Percentiles rank a stretch among this genome's conserved stretches.
phyloP scores from a whole-genome alignment of 2,113 vertebrate genomes.

The Vidua chalybeata region DNA sequence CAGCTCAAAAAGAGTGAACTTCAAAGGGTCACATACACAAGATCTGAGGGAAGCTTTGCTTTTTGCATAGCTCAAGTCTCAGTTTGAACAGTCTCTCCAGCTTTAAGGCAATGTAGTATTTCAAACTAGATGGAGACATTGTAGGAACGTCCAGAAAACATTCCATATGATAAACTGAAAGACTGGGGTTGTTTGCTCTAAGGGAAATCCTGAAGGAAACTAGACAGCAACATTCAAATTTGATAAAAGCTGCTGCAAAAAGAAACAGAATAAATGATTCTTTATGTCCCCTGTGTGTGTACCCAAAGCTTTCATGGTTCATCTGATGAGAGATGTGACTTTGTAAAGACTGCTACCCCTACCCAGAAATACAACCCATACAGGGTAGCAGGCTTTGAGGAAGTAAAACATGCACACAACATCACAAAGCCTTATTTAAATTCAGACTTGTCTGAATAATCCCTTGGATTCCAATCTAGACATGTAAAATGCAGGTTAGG shows the following conservation, averaged over 20 bases:
- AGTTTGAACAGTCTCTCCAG: neutral
- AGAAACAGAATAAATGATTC: neutral
- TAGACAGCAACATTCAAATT: neutral
- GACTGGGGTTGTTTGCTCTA: neutral
- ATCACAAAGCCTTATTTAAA: neutral
- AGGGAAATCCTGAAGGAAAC: neutral
- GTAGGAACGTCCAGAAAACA: neutral
- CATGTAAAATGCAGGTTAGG: neutral
- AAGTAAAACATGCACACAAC: neutral
- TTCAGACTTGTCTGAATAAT: neutral
- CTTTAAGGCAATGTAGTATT: neutral
- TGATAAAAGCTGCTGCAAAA: neutral
- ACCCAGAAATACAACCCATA: neutral
- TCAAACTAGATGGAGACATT: neutral
- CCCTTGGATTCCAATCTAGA: neutral
- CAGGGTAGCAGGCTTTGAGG: neutral
- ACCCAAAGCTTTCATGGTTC: neutral
- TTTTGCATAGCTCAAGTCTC: neutral
- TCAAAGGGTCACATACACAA: neutral
- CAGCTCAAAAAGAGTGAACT: neutral
- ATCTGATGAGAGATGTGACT: neutral
- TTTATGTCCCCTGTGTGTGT: neutral
- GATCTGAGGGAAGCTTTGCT: neutral
- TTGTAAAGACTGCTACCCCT: neutral
- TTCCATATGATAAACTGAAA: neutral